Evolutionary conservation across 1,140 invertebrate genomes (phyloP), one percentile per base, ranked within the genome.

Genomic region (Drosophila cardini): DNA sequence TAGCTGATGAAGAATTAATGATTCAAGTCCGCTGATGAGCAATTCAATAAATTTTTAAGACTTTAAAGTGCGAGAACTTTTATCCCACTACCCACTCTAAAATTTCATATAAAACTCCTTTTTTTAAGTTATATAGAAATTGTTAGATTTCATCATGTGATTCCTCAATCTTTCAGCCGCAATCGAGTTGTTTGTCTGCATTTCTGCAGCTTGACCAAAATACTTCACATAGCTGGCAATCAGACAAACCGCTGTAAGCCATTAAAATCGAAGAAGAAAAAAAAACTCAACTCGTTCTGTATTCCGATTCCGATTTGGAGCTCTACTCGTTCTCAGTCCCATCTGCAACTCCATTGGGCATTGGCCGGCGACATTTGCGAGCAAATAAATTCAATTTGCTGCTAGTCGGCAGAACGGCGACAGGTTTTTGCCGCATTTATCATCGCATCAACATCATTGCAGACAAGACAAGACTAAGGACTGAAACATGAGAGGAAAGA

Each of bases 361-460:
- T 13, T 40, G 38, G 11, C 38, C 13, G 38, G 61, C 78, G 70
- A 78, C 65, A 70, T 76, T 82, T 82, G 78, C 75, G 67, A 87
- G 83, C 82, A 79, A 87, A 89, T 87, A 87, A 87, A 87, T 87
- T 87, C 83, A 87, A 87, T 87, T 87, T 87, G 84, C 80, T 71
- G 84, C 76, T 68, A 81, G 62, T 80, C 72, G 64, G 65, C 68
- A 65, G 61, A 82, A 76, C 76, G 65, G 85, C 84, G 84, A 87
- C 84, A 87, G 84, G 84, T 89, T 87, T 87, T 89, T 87, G 84
- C 82, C 85, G 84, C 84, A 89, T 87, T 87, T 87, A 87, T 87
- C 84, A 87, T 84, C 76, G 77, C 84, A 89, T 90, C 84, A 89
- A 81, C 79, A 63, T 48, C 68, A 65, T 26, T 26, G 21, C 46